Evolutionary conservation across 2,113 vertebrate genomes (phyloP).

Genomic region (Acrocephalus arundinaceus): DNA sequence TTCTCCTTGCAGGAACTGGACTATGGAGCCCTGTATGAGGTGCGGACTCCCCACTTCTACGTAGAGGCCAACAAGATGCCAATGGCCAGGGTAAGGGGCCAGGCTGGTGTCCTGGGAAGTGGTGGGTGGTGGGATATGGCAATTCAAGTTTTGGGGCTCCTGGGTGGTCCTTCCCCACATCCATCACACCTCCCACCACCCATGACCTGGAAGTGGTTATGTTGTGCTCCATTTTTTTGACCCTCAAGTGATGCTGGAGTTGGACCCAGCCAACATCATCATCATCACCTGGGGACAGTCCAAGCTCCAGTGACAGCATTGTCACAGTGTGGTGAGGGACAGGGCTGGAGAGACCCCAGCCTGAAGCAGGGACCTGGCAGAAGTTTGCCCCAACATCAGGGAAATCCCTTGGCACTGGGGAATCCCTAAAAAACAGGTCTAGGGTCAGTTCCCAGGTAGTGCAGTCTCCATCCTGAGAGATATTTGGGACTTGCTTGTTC

Average conservation of each 20-base stretch:
- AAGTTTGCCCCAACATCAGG: background rate
- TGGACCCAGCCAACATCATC: background rate
- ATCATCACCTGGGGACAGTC: background rate
- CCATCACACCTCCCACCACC: background rate
- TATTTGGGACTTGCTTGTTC: background rate
- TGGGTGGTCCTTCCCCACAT: background rate
- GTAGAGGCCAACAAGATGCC: constrained; percentile 92
- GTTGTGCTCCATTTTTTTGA: fast-evolving
- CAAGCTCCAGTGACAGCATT: fast-evolving
- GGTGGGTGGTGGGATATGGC: background rate
- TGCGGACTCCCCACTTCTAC: constrained; percentile 85
- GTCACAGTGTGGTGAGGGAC: fast-evolving
- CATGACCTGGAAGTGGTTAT: fast-evolving
- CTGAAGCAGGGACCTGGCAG: background rate
- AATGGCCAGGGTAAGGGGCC: constrained; percentile 76
- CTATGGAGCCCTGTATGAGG: constrained; percentile 85
- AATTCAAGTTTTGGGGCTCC: fast-evolving
- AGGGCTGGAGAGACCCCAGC: background rate
- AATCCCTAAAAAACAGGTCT: background rate
- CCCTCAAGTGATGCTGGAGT: background rate
- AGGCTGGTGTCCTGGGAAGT: background rate
- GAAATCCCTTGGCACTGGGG: background rate
- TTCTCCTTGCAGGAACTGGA: constrained; percentile 79
- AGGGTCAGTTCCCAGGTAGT: background rate
- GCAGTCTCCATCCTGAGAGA: background rate